Evolutionary conservation across 1,140 invertebrate genomes (phyloP), one percentile per base, ranked within the genome.

Genomic region (Notospermus geniculatus): DNA sequence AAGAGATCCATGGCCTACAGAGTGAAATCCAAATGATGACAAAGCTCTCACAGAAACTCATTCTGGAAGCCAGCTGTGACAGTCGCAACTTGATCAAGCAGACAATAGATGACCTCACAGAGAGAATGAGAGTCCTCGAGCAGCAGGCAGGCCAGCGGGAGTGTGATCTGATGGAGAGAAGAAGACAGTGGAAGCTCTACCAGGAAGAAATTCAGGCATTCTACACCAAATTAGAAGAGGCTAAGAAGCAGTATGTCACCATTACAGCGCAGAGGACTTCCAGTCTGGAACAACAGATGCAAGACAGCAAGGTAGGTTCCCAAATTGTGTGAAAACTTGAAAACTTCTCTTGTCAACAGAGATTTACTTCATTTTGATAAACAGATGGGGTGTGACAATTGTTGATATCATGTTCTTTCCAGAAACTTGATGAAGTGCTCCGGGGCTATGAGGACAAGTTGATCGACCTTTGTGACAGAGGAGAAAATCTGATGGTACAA

Each of bases 341-440:
- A n/a, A n/a, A n/a, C n/a, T n/a, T n/a, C n/a, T n/a, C n/a, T n/a
- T n/a, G n/a, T n/a, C n/a, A n/a, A n/a, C n/a, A n/a, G n/a, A n/a
- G n/a, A n/a, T n/a, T n/a, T n/a, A n/a, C n/a, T n/a, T n/a, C n/a
- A n/a, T n/a, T n/a, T n/a, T n/a, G n/a, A n/a, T n/a, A n/a, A n/a
- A n/a, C n/a, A n/a, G n/a, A n/a, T n/a, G n/a, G n/a, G n/a, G n/a
- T n/a, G n/a, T 7, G 4, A 36, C 15, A 4, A 4, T 43, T 17
- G n/a, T n/a, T n/a, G n/a, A n/a, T n/a, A n/a, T n/a, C n/a, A n/a
- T 32, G n/a, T 58, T 57, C 41, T 23, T 30, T 57, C 13, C 54
- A 78, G 76, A 71, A 70, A 67, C 68, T 75, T 57, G 76, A 78
- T 53, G 55, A 64, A 0, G 64, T 73, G 54, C 52, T 78, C 45